These are phyloP conservation scores for Gadus chalcogrammus DNA, from an alignment of 2,113 vertebrate genomes.

Conservation along the genomic window DNA sequence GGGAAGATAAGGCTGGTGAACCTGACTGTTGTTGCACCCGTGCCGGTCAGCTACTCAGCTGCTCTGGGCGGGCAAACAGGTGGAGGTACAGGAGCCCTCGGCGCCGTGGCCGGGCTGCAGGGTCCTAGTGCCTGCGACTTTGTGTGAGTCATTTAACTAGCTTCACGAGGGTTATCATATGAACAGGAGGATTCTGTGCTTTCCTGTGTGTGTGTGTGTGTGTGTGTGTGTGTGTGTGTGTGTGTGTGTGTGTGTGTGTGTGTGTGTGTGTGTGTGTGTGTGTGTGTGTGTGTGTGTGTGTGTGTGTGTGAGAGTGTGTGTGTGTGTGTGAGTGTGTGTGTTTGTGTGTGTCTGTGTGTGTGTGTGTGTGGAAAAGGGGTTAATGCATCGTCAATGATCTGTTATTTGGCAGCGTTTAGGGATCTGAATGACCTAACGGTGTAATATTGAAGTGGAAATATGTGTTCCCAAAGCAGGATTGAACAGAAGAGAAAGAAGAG, in stretches of 20 bases:
- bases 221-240: background rate
- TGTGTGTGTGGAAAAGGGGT: background rate
- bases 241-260: background rate
- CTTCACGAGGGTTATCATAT: too few species aligned
- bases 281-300: background rate
- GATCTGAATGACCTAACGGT: background rate
- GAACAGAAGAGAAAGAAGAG: background rate
- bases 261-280: background rate
- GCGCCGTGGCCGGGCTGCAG: too few species aligned
- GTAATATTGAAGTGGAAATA: slow-evolving; percentile 1
- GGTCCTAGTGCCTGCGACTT: too few species aligned
- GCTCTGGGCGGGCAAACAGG: too few species aligned
- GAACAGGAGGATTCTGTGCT: background rate
- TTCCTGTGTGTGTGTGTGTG: slow-evolving; percentile 2
- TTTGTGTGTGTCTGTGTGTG: background rate
- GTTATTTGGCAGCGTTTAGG: background rate
- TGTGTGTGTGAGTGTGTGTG: slow-evolving; percentile 1
- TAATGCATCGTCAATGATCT: background rate
- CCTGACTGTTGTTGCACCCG: too few species aligned
- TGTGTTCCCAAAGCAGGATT: background rate
- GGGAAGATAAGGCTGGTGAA: too few species aligned
- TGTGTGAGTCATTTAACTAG: too few species aligned
- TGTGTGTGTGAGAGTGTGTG: slow-evolving; percentile 5
- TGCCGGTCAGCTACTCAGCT: too few species aligned
- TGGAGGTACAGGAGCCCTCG: too few species aligned